Evolutionary conservation across 2,888 invertebrate genomes (phyloP).

Genomic region (Nemotelus nigrinus): DNA sequence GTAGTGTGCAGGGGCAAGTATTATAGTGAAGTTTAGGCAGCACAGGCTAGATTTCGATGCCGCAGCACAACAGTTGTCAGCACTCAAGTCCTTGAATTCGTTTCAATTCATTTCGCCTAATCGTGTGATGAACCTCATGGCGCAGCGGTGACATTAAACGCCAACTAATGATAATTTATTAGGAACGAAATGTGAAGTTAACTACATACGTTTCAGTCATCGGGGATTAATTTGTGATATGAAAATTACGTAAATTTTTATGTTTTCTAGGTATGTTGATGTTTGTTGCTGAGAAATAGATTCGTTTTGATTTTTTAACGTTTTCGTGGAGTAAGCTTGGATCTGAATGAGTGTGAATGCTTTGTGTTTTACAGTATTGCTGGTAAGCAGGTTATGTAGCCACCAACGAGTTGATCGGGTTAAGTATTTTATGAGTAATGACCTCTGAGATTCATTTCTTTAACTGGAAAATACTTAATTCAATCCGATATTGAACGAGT

Average conservation of each 20-base stretch:
- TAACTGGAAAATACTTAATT: no score
- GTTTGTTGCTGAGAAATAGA: constrained; percentile 12
- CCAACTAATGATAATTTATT: constrained; percentile 34
- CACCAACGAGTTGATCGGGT: no score
- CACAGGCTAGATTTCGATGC: neutral
- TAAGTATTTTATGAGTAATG: no score
- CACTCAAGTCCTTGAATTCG: constrained; percentile 40
- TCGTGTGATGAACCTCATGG: constrained; percentile 28
- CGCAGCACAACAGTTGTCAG: neutral
- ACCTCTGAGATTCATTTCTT: no score
- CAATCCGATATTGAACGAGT: no score
- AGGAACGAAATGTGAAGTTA: constrained; percentile 30
- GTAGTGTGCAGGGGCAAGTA: neutral
- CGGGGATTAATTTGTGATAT: constrained; percentile 30
- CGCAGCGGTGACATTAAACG: constrained; percentile 35
- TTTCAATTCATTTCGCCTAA: constrained; percentile 36
- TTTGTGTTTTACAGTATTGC: no score
- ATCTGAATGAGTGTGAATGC: no score
- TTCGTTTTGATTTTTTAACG: constrained; percentile 18
- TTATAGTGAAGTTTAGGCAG: neutral
- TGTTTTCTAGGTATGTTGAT: neutral
- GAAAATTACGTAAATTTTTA: constrained; percentile 35
- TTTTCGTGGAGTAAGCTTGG: neutral
- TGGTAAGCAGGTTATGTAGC: no score
- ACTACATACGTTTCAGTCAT: constrained; percentile 15